Evolutionary conservation across 1,140 invertebrate genomes (phyloP).

Genomic region (Leptinotarsa texana): DNA sequence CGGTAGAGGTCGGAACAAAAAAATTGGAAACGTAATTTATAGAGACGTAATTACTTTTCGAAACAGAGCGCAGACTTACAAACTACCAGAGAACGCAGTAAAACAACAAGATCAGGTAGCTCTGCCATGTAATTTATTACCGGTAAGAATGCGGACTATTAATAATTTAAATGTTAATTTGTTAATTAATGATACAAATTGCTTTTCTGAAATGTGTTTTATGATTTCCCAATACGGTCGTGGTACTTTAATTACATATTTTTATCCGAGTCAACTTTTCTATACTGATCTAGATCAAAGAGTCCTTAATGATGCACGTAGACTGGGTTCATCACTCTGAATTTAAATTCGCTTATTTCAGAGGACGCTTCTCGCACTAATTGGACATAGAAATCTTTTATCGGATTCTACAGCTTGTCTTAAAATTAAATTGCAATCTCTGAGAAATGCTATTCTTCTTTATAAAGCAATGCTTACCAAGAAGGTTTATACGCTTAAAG

Average conservation of each 20-base stretch:
- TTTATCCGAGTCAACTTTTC: slow-evolving; percentile 32
- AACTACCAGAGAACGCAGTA: slow-evolving; percentile 25
- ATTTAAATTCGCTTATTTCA: slow-evolving; percentile 45
- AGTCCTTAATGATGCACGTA: slow-evolving; percentile 37
- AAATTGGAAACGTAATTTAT: slow-evolving; percentile 30
- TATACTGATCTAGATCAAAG: slow-evolving; percentile 45
- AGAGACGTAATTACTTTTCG: slow-evolving; percentile 29
- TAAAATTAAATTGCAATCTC: slow-evolving; percentile 31
- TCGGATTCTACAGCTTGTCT: slow-evolving; percentile 33
- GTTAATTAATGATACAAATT: slow-evolving; percentile 57
- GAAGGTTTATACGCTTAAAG: slow-evolving; percentile 18
- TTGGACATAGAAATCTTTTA: slow-evolving; percentile 39
- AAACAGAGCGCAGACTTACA: slow-evolving; percentile 7
- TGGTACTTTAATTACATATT: slow-evolving; percentile 44
- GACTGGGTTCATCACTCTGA: slow-evolving; percentile 38
- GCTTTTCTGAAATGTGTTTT: slow-evolving; percentile 53
- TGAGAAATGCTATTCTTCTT: slow-evolving; percentile 20
- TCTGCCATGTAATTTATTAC: slow-evolving; percentile 42
- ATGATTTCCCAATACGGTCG: slow-evolving; percentile 48
- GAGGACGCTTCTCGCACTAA: slow-evolving; percentile 37
- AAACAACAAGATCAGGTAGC: slow-evolving; percentile 40
- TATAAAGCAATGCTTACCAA: slow-evolving; percentile 24
- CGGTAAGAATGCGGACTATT: slow-evolving; percentile 47
- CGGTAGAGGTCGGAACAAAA: slow-evolving; percentile 19
- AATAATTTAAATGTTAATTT: slow-evolving; percentile 57